Percentiles rank a stretch among this genome's conserved stretches.
Conservation (phyloP, 1,140 invertebrate genomes). For the Pachypsylla venusta region DNA sequence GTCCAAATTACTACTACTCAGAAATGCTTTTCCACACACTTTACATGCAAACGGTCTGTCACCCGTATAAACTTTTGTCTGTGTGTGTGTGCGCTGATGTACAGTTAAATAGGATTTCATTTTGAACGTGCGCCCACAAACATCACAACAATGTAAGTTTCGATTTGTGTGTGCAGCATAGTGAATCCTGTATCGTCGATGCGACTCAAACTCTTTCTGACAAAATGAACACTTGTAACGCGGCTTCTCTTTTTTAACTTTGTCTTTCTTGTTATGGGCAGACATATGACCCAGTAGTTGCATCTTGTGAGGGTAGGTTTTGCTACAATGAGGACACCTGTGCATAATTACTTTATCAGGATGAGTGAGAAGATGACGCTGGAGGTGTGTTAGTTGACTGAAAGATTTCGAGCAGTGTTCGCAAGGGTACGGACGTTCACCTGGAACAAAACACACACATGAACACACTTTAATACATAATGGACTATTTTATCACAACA, state of each 20-base stretch:
- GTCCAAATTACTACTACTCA: slow-evolving; percentile 20
- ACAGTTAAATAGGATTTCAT: slow-evolving; percentile 19
- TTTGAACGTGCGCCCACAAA: slow-evolving; percentile 20
- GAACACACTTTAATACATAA: too few relatives aligned
- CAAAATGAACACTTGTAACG: slow-evolving; percentile 18
- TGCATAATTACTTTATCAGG: background rate
- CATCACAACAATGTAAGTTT: slow-evolving; percentile 19
- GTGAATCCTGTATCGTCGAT: slow-evolving; percentile 16
- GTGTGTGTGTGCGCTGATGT: slow-evolving; percentile 19
- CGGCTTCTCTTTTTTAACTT: background rate
- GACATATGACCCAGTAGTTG: slow-evolving; percentile 20
- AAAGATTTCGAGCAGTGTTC: background rate
- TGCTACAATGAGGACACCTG: slow-evolving; percentile 17
- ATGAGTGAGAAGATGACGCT: slow-evolving; percentile 4
- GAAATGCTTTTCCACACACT: slow-evolving; percentile 19
- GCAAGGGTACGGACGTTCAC: background rate
- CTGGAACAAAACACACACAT: too few relatives aligned
- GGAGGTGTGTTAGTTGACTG: background rate
- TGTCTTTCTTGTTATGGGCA: slow-evolving; percentile 18
- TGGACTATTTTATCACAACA: too few relatives aligned
- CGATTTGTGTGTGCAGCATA: slow-evolving; percentile 17
- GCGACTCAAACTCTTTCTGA: slow-evolving; percentile 18
- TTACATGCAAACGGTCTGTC: slow-evolving; percentile 18
- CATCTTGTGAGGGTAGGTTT: slow-evolving; percentile 17
- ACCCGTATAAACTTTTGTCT: slow-evolving; percentile 19